These are phyloP conservation scores for Megamerina dolium DNA, from an alignment of 2,888 invertebrate genomes.

Conservation along the genomic window DNA sequence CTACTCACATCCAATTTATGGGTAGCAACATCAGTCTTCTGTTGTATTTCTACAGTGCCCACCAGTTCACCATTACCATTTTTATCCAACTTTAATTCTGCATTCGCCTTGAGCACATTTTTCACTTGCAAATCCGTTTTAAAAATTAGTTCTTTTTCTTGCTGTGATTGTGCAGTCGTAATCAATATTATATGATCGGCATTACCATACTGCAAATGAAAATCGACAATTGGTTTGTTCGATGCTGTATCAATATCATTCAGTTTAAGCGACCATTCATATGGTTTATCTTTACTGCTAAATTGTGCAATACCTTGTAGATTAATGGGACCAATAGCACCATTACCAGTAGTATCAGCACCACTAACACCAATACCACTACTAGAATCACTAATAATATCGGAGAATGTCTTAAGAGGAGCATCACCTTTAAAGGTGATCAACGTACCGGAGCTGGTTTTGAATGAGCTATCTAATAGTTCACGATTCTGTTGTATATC, in stretches of 20 bases:
- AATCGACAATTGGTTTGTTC: conserved; percentile 47
- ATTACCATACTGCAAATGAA: conserved; percentile 40
- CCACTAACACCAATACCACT: too few species aligned
- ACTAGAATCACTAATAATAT: too few species aligned
- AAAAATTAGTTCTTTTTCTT: conserved; percentile 43
- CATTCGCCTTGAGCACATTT: conserved; percentile 57
- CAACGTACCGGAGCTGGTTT: conserved; percentile 40
- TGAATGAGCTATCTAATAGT: conserved; percentile 32
- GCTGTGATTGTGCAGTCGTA: conserved; percentile 32
- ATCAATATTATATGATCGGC: conserved; percentile 31
- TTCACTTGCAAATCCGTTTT: conserved; percentile 57
- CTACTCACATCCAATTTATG: conserved; percentile 59
- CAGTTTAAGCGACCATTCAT: conserved; percentile 31
- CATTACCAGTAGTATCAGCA: too few species aligned
- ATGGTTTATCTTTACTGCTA: conserved; percentile 34
- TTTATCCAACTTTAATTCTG: conserved; percentile 57
- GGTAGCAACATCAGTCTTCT: conserved; percentile 50
- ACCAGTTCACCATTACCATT: conserved; percentile 60
- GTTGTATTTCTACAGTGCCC: conserved; percentile 38
- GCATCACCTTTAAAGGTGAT: conserved; percentile 36
- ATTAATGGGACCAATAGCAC: too few species aligned
- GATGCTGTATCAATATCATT: conserved; percentile 34
- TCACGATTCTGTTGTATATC: conserved; percentile 44
- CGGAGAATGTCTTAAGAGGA: too few species aligned
- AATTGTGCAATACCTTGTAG: conserved; percentile 36